These are phyloP conservation scores for Caranx ignobilis DNA, from an alignment of 2,113 vertebrate genomes.

Conservation along the genomic window DNA sequence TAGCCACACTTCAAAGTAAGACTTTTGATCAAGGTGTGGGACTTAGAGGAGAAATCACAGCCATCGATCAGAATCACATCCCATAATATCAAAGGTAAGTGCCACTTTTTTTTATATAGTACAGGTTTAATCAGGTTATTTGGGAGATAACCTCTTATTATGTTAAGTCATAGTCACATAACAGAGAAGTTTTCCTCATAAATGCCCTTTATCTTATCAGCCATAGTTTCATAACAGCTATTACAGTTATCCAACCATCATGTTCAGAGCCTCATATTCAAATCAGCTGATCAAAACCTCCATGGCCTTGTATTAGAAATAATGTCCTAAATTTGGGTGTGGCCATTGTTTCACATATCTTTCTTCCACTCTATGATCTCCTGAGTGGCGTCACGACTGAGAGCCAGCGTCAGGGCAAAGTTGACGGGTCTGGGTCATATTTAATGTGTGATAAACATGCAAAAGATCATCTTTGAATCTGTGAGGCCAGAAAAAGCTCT, in stretches of 20 bases:
- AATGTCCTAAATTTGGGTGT: not conserved
- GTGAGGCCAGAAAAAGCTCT: slow-evolving; percentile 46
- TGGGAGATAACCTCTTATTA: not conserved
- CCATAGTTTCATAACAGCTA: not conserved
- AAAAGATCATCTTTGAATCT: slow-evolving; percentile 63
- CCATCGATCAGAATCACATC: not conserved
- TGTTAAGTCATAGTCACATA: not conserved
- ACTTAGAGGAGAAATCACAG: not conserved
- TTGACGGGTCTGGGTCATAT: slow-evolving; percentile 10
- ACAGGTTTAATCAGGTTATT: not conserved
- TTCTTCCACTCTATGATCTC: not conserved
- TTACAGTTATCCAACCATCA: not conserved
- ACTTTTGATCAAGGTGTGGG: not conserved
- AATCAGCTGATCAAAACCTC: not conserved
- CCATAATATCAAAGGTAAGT: slow-evolving; percentile 58
- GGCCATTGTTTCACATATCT: not conserved
- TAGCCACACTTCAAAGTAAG: not conserved
- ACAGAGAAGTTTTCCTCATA: not conserved
- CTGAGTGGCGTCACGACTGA: not conserved
- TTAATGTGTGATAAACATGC: slow-evolving; percentile 21
- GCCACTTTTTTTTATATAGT: not conserved
- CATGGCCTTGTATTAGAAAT: not conserved
- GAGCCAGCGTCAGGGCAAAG: not conserved
- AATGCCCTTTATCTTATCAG: not conserved
- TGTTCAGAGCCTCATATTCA: not conserved